Conservation (phyloP, 2,113 vertebrate species). For the Brienomyrus longianalis region DNA sequence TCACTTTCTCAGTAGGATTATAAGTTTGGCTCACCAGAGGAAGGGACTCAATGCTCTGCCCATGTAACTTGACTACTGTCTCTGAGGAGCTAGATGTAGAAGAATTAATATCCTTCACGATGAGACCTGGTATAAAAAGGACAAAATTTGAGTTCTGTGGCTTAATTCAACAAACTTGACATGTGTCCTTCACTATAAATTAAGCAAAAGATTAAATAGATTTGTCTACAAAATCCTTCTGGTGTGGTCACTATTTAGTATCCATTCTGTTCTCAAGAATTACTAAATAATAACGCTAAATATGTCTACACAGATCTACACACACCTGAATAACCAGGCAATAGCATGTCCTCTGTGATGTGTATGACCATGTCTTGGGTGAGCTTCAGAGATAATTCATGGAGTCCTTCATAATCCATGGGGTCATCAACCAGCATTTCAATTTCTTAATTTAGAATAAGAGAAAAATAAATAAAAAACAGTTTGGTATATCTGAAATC, state of each 20-base stretch:
- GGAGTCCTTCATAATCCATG: conserved; percentile 82
- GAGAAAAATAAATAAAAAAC: neutral
- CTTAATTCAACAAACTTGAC: neutral
- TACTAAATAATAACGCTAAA: neutral
- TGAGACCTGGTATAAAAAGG: conserved; percentile 65
- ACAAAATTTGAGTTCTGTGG: neutral
- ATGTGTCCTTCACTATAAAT: neutral
- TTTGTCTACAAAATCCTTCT: neutral
- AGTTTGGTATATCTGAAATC: neutral
- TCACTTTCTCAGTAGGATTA: neutral
- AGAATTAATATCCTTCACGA: conserved; percentile 90
- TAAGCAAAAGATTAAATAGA: neutral
- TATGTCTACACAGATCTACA: conserved; percentile 43
- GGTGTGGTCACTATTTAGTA: neutral
- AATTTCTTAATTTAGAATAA: conserved; percentile 66
- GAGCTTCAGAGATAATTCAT: conserved; percentile 74
- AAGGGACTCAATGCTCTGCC: conserved; percentile 92
- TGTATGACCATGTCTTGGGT: conserved; percentile 91
- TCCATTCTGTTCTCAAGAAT: neutral
- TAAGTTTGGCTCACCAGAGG: conserved; percentile 72
- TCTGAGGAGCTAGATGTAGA: conserved; percentile 96
- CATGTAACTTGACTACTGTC: conserved; percentile 90
- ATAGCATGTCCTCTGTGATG: conserved; percentile 96
- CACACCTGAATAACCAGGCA: conserved; percentile 88
- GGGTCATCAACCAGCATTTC: conserved; percentile 99